Evolutionary conservation across 2,113 vertebrate genomes (phyloP).

Genomic region (Myotis yumanensis): DNA sequence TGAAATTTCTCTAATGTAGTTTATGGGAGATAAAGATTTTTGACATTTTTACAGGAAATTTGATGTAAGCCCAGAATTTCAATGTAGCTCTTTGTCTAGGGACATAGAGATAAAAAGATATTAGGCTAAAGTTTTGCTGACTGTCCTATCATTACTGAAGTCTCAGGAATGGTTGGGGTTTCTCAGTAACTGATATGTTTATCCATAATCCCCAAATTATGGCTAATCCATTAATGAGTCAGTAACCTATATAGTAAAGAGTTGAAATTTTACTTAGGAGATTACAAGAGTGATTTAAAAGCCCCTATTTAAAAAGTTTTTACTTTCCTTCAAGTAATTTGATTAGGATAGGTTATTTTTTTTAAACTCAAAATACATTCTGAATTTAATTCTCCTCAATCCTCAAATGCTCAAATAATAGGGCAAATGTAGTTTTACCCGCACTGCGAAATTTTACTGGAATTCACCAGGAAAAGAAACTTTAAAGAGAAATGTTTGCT

Average conservation of each 20-base stretch:
- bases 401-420: background rate
- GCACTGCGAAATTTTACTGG: background rate
- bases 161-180: background rate
- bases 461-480: background rate
- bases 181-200: background rate
- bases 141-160: background rate
- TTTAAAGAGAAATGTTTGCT: background rate
- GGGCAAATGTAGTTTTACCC: background rate
- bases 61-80: slow-evolving; percentile 50
- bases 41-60: slow-evolving; percentile 67
- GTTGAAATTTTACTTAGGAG: background rate
- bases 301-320: background rate
- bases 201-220: background rate
- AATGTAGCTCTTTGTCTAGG: slow-evolving; percentile 18
- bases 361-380: slow-evolving; percentile 8
- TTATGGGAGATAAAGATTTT: slow-evolving; percentile 47
- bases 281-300: slow-evolving; percentile 18
- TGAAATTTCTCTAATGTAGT: slow-evolving; percentile 47
- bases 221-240: background rate
- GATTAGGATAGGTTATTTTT: background rate
- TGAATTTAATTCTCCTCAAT: slow-evolving; percentile 4
- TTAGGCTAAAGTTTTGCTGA: background rate
- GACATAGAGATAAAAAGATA: slow-evolving; percentile 5
- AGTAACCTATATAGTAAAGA: background rate
- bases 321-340: background rate